Base-by-base conservation (phyloP, 2,888 invertebrate genomes). In the Caenorhabditis plicata region DNA sequence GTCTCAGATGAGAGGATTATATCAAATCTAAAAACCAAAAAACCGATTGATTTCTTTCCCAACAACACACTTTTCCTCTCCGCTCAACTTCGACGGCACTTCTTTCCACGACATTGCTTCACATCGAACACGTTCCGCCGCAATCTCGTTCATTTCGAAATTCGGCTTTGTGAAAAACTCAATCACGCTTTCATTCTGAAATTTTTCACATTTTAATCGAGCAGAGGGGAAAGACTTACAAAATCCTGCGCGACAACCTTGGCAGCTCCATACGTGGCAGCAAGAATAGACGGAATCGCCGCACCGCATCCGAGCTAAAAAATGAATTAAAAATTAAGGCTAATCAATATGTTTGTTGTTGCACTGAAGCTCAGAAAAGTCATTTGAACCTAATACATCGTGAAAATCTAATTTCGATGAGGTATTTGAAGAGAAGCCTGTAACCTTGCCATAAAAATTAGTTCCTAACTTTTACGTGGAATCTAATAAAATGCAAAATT, bases 291-390 rank as follows among this genome's bases (percentile, higher is more conserved):
- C 48, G 93, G 84, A 47, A 95, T 84, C 2, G 92, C 94, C 47
- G 89, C 87, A 5, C 95, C 95, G 84, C 94, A 95, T 1, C 95
- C 95, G 55, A 94, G 85, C 85, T 84, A n/a, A n/a, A n/a, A n/a
- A n/a, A n/a, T n/a, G n/a, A n/a, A n/a, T n/a, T n/a, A n/a, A n/a
- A n/a, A n/a, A n/a, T n/a, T n/a, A n/a, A n/a, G n/a, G n/a, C n/a
- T n/a, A n/a, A n/a, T n/a, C n/a, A n/a, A n/a, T n/a, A n/a, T n/a
- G n/a, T n/a, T n/a, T n/a, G n/a, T n/a, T n/a, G n/a, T n/a, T n/a
- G n/a, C n/a, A n/a, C n/a, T n/a, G n/a, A n/a, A n/a, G n/a, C n/a
- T n/a, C n/a, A n/a, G n/a, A n/a, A n/a, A n/a, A n/a, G n/a, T n/a
- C n/a, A n/a, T n/a, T n/a, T n/a, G n/a, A n/a, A n/a, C n/a, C n/a